Evolutionary conservation across 2,888 invertebrate species (phyloP), one percentile per base, ranked within the genome.

Genomic region (Thera obeliscata): DNA sequence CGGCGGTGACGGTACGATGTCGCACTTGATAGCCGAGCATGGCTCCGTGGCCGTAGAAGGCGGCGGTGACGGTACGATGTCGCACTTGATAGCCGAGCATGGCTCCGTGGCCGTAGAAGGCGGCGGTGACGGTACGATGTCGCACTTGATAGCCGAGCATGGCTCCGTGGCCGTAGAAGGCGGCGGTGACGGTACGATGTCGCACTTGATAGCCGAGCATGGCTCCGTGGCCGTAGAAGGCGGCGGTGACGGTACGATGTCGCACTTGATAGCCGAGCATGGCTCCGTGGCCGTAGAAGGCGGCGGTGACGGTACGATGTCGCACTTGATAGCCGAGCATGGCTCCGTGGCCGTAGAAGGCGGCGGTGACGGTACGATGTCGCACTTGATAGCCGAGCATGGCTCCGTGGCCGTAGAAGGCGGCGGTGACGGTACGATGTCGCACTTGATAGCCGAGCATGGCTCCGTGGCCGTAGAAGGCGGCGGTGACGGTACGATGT

Each of bases 11-110:
- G 22, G 50, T 3, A 38, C 65, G 66, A 61, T 58, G 69, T 41
- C 60, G 33, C 66, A 60, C 60, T 59, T 60, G 66, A 58, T 66
- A n/a, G n/a, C n/a, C n/a, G n/a, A n/a, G n/a, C 59, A 62, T 46
- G 8, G 61, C 38, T 66, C 22, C 22, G 62, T 60, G 54, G 62
- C 62, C 61, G 49, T 58, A 57, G 61, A 61, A 12, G 64, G 61
- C 33, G 62, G 50, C 2, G 58, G 61, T 57, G 22, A 55, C 59
- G 22, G 50, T 3, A 38, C 65, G 66, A 61, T 58, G 69, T 41
- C 60, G 33, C 66, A 60, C 60, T 59, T 60, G 66, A 58, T 66
- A n/a, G n/a, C n/a, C n/a, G n/a, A n/a, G n/a, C 59, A 62, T 46
- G 8, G 61, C 38, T 66, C 22, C 22, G 62, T 60, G 54, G 62